Percentiles rank a stretch among this genome's conserved stretches.
Conservation (phyloP, 30 jellyfish, hydroid and myxozoan genomes). For the Chironex yamaguchii region DNA sequence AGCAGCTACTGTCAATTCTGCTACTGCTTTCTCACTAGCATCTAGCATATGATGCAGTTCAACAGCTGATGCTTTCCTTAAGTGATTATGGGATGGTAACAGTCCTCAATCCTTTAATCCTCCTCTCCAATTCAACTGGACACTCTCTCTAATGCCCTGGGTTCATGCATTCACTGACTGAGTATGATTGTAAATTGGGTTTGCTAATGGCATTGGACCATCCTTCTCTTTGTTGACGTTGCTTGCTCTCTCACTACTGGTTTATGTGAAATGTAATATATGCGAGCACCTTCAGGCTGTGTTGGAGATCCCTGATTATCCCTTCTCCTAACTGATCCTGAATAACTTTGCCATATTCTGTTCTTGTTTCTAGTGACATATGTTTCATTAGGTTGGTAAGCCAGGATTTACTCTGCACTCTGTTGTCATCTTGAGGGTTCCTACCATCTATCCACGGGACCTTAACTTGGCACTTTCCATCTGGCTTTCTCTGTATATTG, state of each 20-base stretch:
- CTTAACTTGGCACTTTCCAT: constrained; percentile 27
- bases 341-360: constrained; percentile 30
- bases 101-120: background rate
- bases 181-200: constrained; percentile 46
- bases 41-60: constrained; percentile 58
- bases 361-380: constrained; percentile 51
- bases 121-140: constrained; percentile 46
- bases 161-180: constrained; percentile 63
- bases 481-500: constrained; percentile 17
- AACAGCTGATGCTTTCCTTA: constrained; percentile 8
- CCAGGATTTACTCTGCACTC: constrained; percentile 52
- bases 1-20: constrained; percentile 19
- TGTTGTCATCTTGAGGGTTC: constrained; percentile 58
- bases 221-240: constrained; percentile 30
- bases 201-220: constrained; percentile 72
- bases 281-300: constrained; percentile 16
- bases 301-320: constrained; percentile 49
- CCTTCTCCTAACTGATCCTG: constrained; percentile 43
- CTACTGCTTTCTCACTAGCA: constrained; percentile 55
- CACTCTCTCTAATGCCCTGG: constrained; percentile 17
- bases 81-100: constrained; percentile 41
- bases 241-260: constrained; percentile 68
- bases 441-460: constrained; percentile 68
- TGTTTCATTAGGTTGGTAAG: constrained; percentile 16
- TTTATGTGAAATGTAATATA: constrained; percentile 53